Evolutionary conservation across 2,797 vertebrate genomes (phyloP).

Genomic region (Nasua narica): DNA sequence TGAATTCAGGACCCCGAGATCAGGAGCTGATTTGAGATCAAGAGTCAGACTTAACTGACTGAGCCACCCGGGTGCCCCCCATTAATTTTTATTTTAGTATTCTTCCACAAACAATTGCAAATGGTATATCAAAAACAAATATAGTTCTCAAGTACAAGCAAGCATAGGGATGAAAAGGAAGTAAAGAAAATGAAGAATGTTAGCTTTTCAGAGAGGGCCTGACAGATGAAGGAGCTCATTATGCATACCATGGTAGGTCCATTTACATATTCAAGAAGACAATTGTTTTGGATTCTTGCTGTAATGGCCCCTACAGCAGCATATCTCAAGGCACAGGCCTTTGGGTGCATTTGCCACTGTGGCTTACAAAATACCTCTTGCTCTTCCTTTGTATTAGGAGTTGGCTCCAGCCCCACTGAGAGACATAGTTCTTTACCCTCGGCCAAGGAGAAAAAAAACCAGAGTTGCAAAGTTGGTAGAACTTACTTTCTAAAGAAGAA

Average conservation of each 20-base stretch:
- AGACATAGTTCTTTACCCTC: background rate
- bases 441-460: background rate
- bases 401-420: background rate
- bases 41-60: background rate
- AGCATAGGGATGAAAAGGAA: background rate
- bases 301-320: background rate
- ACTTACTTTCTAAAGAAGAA: background rate
- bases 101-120: background rate
- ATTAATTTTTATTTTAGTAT: background rate
- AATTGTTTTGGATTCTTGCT: background rate
- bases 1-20: background rate
- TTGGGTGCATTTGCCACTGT: background rate
- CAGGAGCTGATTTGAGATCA: background rate
- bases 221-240: background rate
- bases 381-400: background rate
- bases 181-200: background rate
- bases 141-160: background rate
- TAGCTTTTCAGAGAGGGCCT: background rate
- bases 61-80: background rate
- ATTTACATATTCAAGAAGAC: background rate
- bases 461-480: background rate
- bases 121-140: background rate
- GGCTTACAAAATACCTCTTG: background rate
- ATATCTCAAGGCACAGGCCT: background rate
- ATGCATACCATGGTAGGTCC: background rate